Base-by-base conservation (phyloP, 2,888 invertebrate species). In the Caenorhabditis sp. region DNA sequence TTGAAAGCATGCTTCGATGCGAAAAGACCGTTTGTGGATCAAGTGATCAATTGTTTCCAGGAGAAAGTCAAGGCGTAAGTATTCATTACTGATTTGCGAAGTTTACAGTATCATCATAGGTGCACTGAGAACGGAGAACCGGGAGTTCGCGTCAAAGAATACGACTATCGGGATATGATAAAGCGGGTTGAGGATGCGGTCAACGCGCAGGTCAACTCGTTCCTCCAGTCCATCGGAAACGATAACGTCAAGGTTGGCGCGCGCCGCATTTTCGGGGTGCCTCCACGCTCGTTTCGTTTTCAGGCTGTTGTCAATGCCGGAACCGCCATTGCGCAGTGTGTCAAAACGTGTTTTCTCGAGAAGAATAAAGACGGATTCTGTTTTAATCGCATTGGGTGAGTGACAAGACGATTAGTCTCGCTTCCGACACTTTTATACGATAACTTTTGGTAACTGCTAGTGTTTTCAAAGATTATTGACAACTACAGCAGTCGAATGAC, bases 341-440 rank as follows among this genome's bases (percentile, higher is more conserved):
- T 86, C 11, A 87, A 87, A 68, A 72, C 83, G 17, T 87, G 87
- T 58, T 85, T 87, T 70, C 63, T 85, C 17, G 71, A 85, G 46
- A 86, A 86, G 53, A 86, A 87, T 52, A 61, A 79, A n/a, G 72
- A 74, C 13, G 85, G 86, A 11, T 85, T 83, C 43, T 87, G 87
- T 46, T 87, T 87, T 56, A 84, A 85, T 56, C 65, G 77, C 43
- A 78, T 78, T 27, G 80, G 80, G 84, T 85, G 22, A 68, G 72
- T n/a, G n/a, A n/a, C n/a, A 46, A 32, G 22, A 50, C 13, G 15
- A 15, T 9, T n/a, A n/a, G n/a, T n/a, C n/a, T n/a, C n/a, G n/a
- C n/a, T n/a, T n/a, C n/a, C n/a, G n/a, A n/a, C n/a, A n/a, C n/a
- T n/a, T n/a, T n/a, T n/a, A n/a, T n/a, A n/a, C n/a, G n/a, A n/a